Base-by-base conservation (phyloP, 2,888 invertebrate species). In the Amphipoea oculea region DNA sequence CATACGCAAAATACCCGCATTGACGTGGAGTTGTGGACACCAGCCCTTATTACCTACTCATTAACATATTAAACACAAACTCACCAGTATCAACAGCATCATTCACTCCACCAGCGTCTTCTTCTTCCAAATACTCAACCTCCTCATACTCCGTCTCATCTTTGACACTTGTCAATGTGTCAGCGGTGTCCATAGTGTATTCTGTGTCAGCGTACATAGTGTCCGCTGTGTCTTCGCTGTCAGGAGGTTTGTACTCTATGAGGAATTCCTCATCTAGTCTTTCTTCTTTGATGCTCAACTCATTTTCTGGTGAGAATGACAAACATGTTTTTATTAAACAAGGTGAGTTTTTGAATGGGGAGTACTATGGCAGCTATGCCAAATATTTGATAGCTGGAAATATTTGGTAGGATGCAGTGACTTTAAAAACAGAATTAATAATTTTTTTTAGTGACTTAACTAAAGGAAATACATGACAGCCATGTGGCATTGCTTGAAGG, bases 121-220 rank as follows among this genome's bases (percentile, higher is more conserved):
- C 90, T 0, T 92, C 90, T 0, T 94, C 94, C 67, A 92, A 90
- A 87, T 89, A 92, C 74, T 92, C 93, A 7, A 90, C 85, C n/a
- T 90, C 90, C n/a, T 89, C 88, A 78, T 84, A 94, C 40, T 82
- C 86, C 5, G 69, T 42, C 5, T 81, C 80, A 7, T 80, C 69
- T 6, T 81, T 83, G n/a, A 69, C 36, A 48, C 66, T 76, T 0
- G 6, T 40, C 6, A 36, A n/a, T 42, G 70, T 71, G 7, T 78
- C 80, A 29, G 45, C 66, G 0, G 40, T 36, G 14, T 79, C 77
- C 45, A 69, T 29, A 0, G 42, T 77, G 57, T 72, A 74, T n/a
- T 78, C 82, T 4, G 69, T 66, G 23, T 78, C 78, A 36, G 36
- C 6, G 0, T 73, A 45, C 4, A 17, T 66, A 0, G 60, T 71